Base-by-base conservation (phyloP, 2,888 invertebrate species). In the Lamellibrachia columna region DNA sequence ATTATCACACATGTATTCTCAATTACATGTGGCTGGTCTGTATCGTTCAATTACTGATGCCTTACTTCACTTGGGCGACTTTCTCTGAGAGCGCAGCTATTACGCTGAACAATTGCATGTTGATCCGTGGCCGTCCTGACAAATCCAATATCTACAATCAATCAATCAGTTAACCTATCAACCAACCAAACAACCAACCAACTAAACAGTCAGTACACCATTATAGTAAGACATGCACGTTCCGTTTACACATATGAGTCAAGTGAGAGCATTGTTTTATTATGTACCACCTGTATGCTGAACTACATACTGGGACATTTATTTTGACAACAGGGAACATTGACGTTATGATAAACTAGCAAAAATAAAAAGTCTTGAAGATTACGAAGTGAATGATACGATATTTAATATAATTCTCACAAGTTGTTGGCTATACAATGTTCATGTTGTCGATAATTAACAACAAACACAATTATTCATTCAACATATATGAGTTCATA, bases 51-150 rank as follows among this genome's bases (percentile, higher is more conserved):
- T 75, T 22, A 75, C 22, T 11, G 75, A 75, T 75, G 75, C 6
- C 96, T 95, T 94, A 96, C 96, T 96, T 96, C 90, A 96, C 94
- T 93, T 96, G 96, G 6, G 95, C 95, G 8, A 96, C 96, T 94
- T 96, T 96, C 94, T 96, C 96, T 7, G 96, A 96, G 91, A 96
- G 93, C 4, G 96, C 96, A 40, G 96, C 96, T 22, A 96, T 94
- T 8, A 95, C 95, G 92, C 95, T 94, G 93, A 96, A 96, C 53
- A 96, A 93, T 90, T 96, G 94, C 91, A 96, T 95, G 93, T 96
- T 96, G 40, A 96, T 95, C 90, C 95, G 95, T 90, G 94, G 94
- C 92, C 96, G 93, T n/a, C 95, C 95, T n/a, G 96, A 95, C n/a
- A 96, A 93, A 93, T 96, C 95, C 92, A 96, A 93, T 22, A 96